Evolutionary conservation across 2,113 vertebrate genomes (phyloP).

Genomic region (Apeltes quadracus): DNA sequence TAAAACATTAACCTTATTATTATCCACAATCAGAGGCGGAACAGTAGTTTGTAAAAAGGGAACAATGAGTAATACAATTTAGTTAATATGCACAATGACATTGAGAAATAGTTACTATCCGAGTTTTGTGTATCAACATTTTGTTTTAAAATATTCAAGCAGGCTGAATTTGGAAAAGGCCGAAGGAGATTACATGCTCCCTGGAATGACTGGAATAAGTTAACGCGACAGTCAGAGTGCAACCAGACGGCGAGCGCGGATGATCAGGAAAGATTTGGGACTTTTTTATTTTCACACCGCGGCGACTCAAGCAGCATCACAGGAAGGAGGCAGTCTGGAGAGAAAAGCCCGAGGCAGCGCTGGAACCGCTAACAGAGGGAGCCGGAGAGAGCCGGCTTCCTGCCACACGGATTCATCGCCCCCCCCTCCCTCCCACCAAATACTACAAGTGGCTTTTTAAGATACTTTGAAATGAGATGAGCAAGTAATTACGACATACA

Average conservation of each 20-base stretch:
- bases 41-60: slow-evolving; percentile 1
- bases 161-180: slow-evolving; percentile 10
- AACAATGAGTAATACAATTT: slow-evolving; percentile 23
- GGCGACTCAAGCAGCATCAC: slow-evolving; percentile 37
- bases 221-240: slow-evolving; percentile 41
- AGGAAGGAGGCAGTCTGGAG: not conserved
- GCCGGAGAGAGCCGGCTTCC: slow-evolving; percentile 23
- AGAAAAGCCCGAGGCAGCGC: slow-evolving; percentile 38
- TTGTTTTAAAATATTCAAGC: slow-evolving; percentile 14
- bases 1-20: not conserved
- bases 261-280: slow-evolving; percentile 40
- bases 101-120: not conserved
- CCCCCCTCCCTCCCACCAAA: slow-evolving; percentile 19
- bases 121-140: not conserved
- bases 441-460: slow-evolving; percentile 25
- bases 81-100: slow-evolving; percentile 3
- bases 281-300: slow-evolving; percentile 36
- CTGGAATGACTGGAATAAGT: slow-evolving; percentile 17
- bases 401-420: slow-evolving; percentile 22
- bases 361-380: slow-evolving; percentile 36
- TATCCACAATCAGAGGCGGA: not conserved
- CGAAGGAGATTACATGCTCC: slow-evolving; percentile 25
- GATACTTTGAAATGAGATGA: slow-evolving; percentile 28
- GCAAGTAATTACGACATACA: slow-evolving; percentile 20
- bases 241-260: slow-evolving; percentile 28